phyloP scores from a whole-genome alignment of 1,140 invertebrate species.

The Monochamus saltuarius region DNA sequence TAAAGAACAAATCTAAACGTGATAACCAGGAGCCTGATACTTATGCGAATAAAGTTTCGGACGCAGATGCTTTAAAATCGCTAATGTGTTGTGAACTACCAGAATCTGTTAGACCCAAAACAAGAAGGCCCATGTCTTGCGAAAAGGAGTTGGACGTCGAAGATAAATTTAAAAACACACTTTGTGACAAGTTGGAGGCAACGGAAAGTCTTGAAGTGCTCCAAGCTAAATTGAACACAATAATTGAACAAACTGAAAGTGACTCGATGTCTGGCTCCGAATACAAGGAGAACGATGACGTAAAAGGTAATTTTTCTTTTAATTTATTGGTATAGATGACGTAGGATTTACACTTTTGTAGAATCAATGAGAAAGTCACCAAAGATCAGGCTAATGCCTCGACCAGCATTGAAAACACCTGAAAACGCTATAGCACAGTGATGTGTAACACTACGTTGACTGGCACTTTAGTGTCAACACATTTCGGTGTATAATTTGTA shows the following conservation, averaged over 20 bases:
- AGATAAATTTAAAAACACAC: constrained; percentile 19
- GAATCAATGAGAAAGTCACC: too few relatives aligned
- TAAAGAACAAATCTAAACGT: constrained; percentile 17
- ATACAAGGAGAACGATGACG: neutral
- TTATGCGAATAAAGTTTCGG: neutral
- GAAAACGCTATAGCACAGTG: too few relatives aligned
- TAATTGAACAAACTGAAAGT: constrained; percentile 32
- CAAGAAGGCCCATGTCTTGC: constrained; percentile 5
- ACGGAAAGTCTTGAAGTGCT: constrained; percentile 20
- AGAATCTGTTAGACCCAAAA: constrained; percentile 3
- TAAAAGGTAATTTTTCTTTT: too few relatives aligned
- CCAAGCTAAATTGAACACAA: constrained; percentile 31
- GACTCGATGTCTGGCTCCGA: constrained; percentile 11
- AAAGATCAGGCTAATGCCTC: too few relatives aligned
- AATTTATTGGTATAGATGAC: too few relatives aligned
- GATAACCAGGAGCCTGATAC: neutral
- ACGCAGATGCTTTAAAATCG: neutral
- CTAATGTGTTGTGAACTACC: neutral
- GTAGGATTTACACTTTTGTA: too few relatives aligned
- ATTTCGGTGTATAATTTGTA: too few relatives aligned
- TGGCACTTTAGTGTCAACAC: too few relatives aligned
- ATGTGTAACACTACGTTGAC: too few relatives aligned
- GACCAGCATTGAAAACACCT: too few relatives aligned
- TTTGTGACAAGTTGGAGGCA: constrained; percentile 4
- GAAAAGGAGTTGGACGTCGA: neutral